Percentiles rank a stretch among this genome's conserved stretches.
Conservation (phyloP, 2,113 vertebrate genomes). For the Antigone vipio region DNA sequence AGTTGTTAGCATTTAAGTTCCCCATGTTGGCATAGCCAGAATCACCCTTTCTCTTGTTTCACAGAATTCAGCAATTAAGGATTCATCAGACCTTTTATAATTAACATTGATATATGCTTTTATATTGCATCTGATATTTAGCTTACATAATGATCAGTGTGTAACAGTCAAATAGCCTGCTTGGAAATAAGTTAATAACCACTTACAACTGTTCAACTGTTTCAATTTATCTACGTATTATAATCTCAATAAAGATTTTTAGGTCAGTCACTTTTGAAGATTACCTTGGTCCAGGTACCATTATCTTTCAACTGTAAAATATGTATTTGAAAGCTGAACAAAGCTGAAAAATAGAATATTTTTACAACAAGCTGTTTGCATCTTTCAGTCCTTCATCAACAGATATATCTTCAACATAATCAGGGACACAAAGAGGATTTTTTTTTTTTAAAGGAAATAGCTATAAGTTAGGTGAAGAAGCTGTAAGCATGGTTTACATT, state of each 20-base stretch:
- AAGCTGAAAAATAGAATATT: neutral
- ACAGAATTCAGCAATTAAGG: neutral
- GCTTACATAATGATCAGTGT: neutral
- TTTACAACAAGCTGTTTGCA: neutral
- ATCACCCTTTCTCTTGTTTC: neutral
- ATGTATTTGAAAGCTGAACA: neutral
- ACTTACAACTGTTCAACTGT: neutral
- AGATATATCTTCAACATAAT: neutral
- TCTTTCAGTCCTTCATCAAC: neutral
- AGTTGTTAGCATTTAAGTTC: neutral
- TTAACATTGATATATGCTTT: neutral
- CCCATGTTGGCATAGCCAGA: neutral
- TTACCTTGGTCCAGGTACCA: neutral
- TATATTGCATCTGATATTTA: neutral
- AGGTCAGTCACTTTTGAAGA: neutral
- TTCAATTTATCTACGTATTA: neutral
- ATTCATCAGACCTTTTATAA: neutral
- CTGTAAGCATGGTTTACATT: neutral
- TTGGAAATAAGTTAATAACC: neutral
- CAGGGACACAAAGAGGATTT: neutral
- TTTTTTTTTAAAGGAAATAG: neutral
- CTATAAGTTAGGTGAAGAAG: neutral
- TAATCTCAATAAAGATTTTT: neutral
- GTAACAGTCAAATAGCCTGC: neutral
- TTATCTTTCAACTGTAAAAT: neutral